Evolutionary conservation across 2,888 invertebrate species (phyloP), one percentile per base, ranked within the genome.

Genomic region (Rhagophthalmus giganteus): DNA sequence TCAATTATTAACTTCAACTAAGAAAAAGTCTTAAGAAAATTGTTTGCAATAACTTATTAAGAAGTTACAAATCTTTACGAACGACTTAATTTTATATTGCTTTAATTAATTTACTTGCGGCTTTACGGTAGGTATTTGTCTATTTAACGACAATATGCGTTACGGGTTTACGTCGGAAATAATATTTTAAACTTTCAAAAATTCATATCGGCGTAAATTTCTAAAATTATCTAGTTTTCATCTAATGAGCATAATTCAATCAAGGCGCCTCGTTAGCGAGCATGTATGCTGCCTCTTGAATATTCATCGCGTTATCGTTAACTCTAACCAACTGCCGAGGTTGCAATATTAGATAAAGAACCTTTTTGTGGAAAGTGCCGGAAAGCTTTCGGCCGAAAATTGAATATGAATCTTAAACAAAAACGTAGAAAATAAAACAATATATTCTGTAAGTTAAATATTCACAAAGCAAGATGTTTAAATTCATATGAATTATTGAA

Each of bases 241-340:
- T 27, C 32, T 34, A 52, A 52, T 41, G 40, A 47, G 46, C 47
- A 47, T 52, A 46, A 52, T 52, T 52, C 41, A 34, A 52, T 52
- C 46, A 52, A 40, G 41, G 41, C 46, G 52, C 47, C 45, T 52
- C 40, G 52, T 52, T 52, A 52, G 47, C 52, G 38, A 52, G 41
- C 52, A 47, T 47, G 52, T 37, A 47, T 52, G 52, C 20, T 46
- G 52, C 40, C 52, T 41, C 14, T 26, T 52, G 52, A 52, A 52
- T 52, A 52, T 52, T 52, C 52, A 52, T 52, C 46, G 37, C 32
- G 40, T 47, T 52, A 40, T 52, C 52, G 52, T 41, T 46, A 52
- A 47, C 45, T 46, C 41, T 35, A 52, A 47, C 46, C 52, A 46
- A 47, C 46, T 47, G 47, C 52, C 40, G 52, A 46, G 46, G 46